These are phyloP conservation scores for Sphinx pinastri DNA, from an alignment of 2,888 invertebrate genomes.

Conservation along the genomic window DNA sequence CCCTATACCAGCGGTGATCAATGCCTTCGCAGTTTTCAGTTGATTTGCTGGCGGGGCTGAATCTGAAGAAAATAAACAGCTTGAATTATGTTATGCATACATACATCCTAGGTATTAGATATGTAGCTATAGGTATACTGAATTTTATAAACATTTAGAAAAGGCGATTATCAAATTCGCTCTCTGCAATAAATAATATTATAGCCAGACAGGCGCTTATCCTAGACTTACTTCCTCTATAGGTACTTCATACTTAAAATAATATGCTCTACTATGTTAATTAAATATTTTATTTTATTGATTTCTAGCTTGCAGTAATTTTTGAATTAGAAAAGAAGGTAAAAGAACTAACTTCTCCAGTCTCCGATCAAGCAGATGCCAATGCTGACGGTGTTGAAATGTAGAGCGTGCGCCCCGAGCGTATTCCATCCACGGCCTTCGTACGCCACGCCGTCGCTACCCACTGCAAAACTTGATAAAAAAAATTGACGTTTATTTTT, in stretches of 20 bases:
- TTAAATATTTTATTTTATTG: too few relatives aligned
- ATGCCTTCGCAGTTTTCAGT: conserved; percentile 80
- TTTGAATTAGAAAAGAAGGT: not conserved
- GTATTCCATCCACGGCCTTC: conserved; percentile 88
- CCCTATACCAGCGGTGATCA: conserved; percentile 85
- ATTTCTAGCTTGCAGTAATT: too few relatives aligned
- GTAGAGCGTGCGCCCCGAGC: conserved; percentile 88
- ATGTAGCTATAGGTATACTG: too few relatives aligned
- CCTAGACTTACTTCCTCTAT: not conserved
- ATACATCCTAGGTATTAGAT: too few relatives aligned
- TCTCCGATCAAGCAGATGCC: conserved; percentile 88
- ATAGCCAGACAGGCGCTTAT: not conserved
- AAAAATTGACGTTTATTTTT: not conserved
- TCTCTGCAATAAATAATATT: not conserved
- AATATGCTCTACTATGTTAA: too few relatives aligned
- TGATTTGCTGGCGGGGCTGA: conserved; percentile 84
- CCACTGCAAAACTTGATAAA: conserved; percentile 86
- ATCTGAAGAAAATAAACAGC: conserved; percentile 58
- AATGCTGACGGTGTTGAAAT: conserved; percentile 86
- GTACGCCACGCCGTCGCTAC: conserved; percentile 88
- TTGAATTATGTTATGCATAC: too few relatives aligned
- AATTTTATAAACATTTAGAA: too few relatives aligned
- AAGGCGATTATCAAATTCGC: not conserved
- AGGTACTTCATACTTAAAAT: not conserved
- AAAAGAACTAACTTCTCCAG: conserved; percentile 83